Conservation (phyloP, 1,140 invertebrate genomes). For the Drosophila yakuba region DNA sequence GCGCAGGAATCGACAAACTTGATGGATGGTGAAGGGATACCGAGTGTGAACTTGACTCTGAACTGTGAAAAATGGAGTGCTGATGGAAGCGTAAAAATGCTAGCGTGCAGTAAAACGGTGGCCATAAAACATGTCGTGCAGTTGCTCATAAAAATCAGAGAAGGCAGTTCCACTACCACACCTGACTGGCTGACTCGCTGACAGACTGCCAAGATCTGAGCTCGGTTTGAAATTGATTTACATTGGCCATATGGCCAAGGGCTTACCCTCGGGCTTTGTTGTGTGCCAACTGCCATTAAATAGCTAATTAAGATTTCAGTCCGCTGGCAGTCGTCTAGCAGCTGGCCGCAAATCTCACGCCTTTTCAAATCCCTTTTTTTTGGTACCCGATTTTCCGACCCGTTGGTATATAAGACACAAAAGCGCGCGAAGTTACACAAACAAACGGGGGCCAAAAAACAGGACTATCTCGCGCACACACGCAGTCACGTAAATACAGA, state of each 20-base stretch:
- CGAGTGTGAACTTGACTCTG: constrained; percentile 40
- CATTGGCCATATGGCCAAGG: constrained; percentile 36
- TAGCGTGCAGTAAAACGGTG: constrained; percentile 39
- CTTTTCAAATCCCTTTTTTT: constrained; percentile 49
- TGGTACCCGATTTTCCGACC: constrained; percentile 24
- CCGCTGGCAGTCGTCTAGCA: constrained; percentile 62
- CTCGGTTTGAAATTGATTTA: constrained; percentile 54
- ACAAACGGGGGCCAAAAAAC: constrained; percentile 28
- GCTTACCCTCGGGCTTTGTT: constrained; percentile 68
- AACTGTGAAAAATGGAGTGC: constrained; percentile 50
- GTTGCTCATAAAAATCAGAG: constrained; percentile 33
- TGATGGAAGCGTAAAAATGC: constrained; percentile 50
- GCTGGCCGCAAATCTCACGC: constrained; percentile 63
- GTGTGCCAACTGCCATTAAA: constrained; percentile 70
- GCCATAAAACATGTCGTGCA: constrained; percentile 40
- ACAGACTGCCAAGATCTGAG: constrained; percentile 13
- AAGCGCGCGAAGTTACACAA: constrained; percentile 76
- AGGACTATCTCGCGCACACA: constrained; percentile 23
- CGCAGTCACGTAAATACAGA: constrained; percentile 22
- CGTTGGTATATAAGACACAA: constrained; percentile 51
- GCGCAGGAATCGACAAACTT: constrained; percentile 6
- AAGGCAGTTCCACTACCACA: constrained; percentile 22
- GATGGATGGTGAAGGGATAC: constrained; percentile 31
- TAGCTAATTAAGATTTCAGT: constrained; percentile 70
- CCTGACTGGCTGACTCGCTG: constrained; percentile 21